Conservation (phyloP, 1,140 invertebrate species). For the Arctopsyche grandis region DNA sequence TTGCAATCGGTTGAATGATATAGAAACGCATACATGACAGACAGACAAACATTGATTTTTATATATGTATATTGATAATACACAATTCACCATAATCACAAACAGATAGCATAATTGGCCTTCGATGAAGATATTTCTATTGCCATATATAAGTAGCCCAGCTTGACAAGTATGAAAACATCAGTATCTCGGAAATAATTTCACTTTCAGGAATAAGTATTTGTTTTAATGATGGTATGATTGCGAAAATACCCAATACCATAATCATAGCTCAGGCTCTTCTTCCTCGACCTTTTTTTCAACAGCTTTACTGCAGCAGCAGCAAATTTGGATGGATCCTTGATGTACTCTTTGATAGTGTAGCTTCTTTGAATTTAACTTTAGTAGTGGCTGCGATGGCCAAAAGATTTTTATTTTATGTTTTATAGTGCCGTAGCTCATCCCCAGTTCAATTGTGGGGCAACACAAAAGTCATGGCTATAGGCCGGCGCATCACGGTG, state of each 20-base stretch:
- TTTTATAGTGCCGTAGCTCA: no score
- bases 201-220: background rate
- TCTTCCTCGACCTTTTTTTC: slow-evolving; percentile 79
- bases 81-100: no score
- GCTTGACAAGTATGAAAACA: slow-evolving; percentile 52
- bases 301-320: slow-evolving; percentile 70
- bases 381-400: slow-evolving; percentile 96
- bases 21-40: no score
- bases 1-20: no score
- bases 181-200: background rate
- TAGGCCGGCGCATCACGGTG: no score
- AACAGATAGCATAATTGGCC: no score
- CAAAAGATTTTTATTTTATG: slow-evolving; percentile 97
- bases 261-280: slow-evolving; percentile 90
- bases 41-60: no score
- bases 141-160: slow-evolving; percentile 54
- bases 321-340: slow-evolving; percentile 94
- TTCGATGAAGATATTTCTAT: slow-evolving; percentile 22
- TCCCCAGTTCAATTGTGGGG: no score
- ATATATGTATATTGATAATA: no score
- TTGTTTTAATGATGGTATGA: no score
- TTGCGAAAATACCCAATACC: slow-evolving; percentile 79
- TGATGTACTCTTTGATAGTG: slow-evolving; percentile 92
- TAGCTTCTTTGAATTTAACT: slow-evolving; percentile 93
- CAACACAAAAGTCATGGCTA: no score